Conservation (phyloP, 2,113 vertebrate genomes). For the Tragelaphus scriptus region DNA sequence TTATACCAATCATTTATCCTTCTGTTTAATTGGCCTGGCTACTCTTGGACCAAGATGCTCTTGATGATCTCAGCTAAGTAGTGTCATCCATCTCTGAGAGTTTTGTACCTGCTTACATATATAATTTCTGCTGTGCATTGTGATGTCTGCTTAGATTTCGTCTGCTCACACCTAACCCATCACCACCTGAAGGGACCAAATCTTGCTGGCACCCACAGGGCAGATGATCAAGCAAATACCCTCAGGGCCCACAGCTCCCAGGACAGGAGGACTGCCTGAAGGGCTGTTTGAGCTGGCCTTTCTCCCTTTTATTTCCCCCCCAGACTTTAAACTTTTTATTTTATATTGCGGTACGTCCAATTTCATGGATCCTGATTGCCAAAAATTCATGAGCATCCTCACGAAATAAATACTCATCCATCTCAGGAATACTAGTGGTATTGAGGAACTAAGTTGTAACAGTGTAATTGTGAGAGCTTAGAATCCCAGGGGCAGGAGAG, state of each 20-base stretch:
- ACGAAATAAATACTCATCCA: not conserved
- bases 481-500: too few relatives aligned
- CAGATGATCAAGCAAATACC: not conserved
- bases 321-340: not conserved
- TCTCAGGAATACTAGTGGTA: not conserved
- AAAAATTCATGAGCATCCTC: not conserved
- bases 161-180: not conserved
- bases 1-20: not conserved
- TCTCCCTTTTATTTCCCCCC: not conserved
- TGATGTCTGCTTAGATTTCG: not conserved
- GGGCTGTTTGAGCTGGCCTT: not conserved
- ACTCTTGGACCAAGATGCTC: not conserved
- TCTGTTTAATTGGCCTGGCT: not conserved
- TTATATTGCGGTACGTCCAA: not conserved
- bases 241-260: not conserved
- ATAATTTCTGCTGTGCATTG: not conserved
- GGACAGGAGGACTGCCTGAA: not conserved
- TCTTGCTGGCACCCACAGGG: not conserved
- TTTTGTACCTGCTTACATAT: not conserved
- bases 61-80: not conserved
- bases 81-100: not conserved
- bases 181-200: not conserved
- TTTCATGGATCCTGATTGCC: not conserved
- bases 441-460: not conserved
- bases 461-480: not conserved